Evolutionary conservation across 2,888 invertebrate species (phyloP), one percentile per base, ranked within the genome.

Genomic region (Belgica antarctica): DNA sequence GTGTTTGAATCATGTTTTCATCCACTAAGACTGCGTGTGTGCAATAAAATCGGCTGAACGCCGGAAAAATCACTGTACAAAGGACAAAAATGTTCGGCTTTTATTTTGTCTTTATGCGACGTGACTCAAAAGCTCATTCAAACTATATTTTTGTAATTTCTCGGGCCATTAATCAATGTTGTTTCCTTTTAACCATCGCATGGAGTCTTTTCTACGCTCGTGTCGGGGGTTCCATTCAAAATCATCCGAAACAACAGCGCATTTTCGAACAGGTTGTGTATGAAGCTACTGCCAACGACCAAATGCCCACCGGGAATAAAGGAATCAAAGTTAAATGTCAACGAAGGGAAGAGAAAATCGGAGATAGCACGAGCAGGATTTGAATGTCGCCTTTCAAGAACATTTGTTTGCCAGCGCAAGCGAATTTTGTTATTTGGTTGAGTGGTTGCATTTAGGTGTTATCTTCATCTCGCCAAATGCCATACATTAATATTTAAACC

Each of bases 111-210:
- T n/a, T n/a, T n/a, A n/a, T n/a, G n/a, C n/a, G n/a, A n/a, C n/a
- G n/a, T n/a, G n/a, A n/a, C n/a, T n/a, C n/a, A n/a, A n/a, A n/a
- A n/a, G n/a, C n/a, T n/a, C n/a, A n/a, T 5, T 10, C 41, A 41
- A 2, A 2, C 41, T 41, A 41, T 41, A 10, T 41, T 41, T 41
- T 41, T n/a, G n/a, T n/a, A n/a, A n/a, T 46, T 25, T 59, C 27
- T 59, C 59, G 25, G 25, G 59, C 27, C 27, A 59, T 59, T 59
- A 59, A 59, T 59, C 59, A 59, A 59, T 59, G 5, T 52, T 52
- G 17, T 22, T 52, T 7, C 52, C 22, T 52, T 52, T 52, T 52
- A 12, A 41, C 15, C n/a, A 4, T 41, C 15, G 41, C 10, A 41
- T 41, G 41, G 41, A 12, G 4, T 12, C 15, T 15, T 4, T 22